phyloP scores from a whole-genome alignment of 1,140 invertebrate genomes.

The Coptotermes formosanus region DNA sequence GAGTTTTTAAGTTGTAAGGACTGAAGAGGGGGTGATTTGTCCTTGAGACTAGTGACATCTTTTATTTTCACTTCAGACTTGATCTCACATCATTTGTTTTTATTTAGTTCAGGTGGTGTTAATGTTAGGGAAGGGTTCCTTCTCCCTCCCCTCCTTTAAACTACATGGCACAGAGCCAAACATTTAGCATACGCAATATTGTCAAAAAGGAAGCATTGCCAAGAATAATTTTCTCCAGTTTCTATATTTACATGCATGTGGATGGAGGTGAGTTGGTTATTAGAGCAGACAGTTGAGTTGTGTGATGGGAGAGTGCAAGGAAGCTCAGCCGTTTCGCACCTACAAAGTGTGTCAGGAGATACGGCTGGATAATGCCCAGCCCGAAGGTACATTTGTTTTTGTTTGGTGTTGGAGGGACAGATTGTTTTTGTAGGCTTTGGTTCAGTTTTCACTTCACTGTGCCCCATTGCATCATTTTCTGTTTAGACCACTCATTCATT shows the following conservation, averaged over 20 bases:
- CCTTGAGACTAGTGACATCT: too few species aligned
- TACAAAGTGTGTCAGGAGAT: constrained; percentile 47
- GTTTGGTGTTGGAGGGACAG: not conserved
- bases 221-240: constrained; percentile 34
- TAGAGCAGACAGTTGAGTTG: constrained; percentile 7
- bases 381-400: not conserved
- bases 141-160: not conserved
- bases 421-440: not conserved
- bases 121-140: not conserved
- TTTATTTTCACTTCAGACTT: not conserved
- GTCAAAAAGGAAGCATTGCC: constrained; percentile 34
- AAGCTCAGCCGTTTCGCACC: constrained; percentile 32
- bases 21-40: too few species aligned
- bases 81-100: not conserved
- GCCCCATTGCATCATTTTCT: too few species aligned
- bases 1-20: too few species aligned
- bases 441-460: too few species aligned
- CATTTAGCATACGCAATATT: constrained; percentile 33
- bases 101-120: constrained; percentile 1
- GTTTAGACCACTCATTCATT: too few species aligned
- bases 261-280: constrained; percentile 13
- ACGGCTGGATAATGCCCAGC: constrained; percentile 38
- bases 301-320: constrained; percentile 34
- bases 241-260: constrained; percentile 34
- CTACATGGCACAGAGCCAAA: not conserved